These are phyloP conservation scores for Hoplostethus atlanticus DNA, from an alignment of 2,797 vertebrate species.

Conservation along the genomic window DNA sequence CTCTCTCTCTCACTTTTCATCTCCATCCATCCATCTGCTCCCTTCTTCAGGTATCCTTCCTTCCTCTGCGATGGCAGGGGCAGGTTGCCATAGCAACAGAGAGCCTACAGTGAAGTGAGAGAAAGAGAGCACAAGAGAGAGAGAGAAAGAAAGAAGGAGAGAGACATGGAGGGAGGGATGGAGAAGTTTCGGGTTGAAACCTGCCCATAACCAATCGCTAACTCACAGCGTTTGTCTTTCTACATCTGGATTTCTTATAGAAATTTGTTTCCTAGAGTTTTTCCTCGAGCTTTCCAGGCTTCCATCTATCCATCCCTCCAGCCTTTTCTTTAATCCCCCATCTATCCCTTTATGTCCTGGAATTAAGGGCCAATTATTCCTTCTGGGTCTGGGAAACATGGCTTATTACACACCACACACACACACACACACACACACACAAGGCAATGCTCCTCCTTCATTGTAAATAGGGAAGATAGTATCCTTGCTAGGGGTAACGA, in stretches of 20 bases:
- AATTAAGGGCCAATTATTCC: conserved; percentile 69
- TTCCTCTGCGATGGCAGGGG: conserved; percentile 65
- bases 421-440: neutral
- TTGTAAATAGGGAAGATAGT: conserved; percentile 33
- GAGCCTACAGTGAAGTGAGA: conserved; percentile 64
- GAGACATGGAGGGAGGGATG: neutral
- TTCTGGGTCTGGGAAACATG: conserved; percentile 44
- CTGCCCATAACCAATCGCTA: conserved; percentile 28
- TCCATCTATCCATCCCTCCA: conserved; percentile 37
- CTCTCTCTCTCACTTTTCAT: conserved; percentile 11
- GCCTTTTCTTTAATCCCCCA: conserved; percentile 55
- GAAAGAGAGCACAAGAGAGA: conserved; percentile 11
- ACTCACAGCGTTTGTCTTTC: conserved; percentile 15
- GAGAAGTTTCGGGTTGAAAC: conserved; percentile 44
- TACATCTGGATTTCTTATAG: conserved; percentile 18
- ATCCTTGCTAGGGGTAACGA: conserved; percentile 44
- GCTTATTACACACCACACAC: conserved; percentile 32
- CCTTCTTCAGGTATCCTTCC: conserved; percentile 74
- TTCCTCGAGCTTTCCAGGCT: conserved; percentile 52
- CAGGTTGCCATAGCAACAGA: conserved; percentile 84
- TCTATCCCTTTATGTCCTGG: conserved; percentile 47
- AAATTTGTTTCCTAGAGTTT: conserved; percentile 51
- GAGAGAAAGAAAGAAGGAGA: conserved; percentile 19
- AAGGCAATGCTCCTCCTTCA: conserved; percentile 17
- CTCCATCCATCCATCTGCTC: neutral